phyloP scores from a whole-genome alignment of 1,140 invertebrate genomes.

The Coenobita brevimanus region DNA sequence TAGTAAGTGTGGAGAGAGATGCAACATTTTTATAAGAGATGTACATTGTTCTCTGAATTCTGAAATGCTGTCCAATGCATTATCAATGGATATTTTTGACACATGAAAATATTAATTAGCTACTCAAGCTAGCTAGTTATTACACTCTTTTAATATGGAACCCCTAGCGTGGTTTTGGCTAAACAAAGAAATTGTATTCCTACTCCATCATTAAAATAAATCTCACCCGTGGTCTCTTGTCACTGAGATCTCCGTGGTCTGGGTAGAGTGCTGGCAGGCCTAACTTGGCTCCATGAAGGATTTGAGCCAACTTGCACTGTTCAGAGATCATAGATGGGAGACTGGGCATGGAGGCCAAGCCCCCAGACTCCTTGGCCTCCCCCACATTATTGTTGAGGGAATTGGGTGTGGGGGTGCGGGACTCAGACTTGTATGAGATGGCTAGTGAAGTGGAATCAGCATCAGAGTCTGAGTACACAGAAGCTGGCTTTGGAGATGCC shows the following conservation, averaged over 20 bases:
- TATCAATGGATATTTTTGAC: no score
- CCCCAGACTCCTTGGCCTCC: slow-evolving; percentile 42
- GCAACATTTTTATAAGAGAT: no score
- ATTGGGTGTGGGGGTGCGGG: slow-evolving; percentile 66
- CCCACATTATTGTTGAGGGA: slow-evolving; percentile 58
- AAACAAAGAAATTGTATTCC: no score
- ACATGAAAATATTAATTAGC: no score
- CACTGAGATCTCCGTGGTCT: slow-evolving; percentile 51
- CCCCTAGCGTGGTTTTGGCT: no score
- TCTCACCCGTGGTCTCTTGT: slow-evolving; percentile 67
- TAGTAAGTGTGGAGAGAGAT: no score
- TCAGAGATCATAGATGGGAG: slow-evolving; percentile 55
- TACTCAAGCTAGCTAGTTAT: no score
- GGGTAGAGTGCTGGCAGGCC: slow-evolving; percentile 63
- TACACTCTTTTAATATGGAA: no score
- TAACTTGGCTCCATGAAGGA: slow-evolving; percentile 64
- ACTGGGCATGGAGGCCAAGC: not conserved
- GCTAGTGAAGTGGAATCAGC: slow-evolving; percentile 61
- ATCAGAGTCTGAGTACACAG: slow-evolving; percentile 62
- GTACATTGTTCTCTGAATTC: no score
- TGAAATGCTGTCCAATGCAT: no score
- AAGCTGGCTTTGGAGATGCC: slow-evolving; percentile 63
- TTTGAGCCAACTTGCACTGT: slow-evolving; percentile 68
- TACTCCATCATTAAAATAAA: no score
- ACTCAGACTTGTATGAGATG: slow-evolving; percentile 66